Conservation (phyloP, 2,797 vertebrate genomes). For the Macroramphosus scolopax region DNA sequence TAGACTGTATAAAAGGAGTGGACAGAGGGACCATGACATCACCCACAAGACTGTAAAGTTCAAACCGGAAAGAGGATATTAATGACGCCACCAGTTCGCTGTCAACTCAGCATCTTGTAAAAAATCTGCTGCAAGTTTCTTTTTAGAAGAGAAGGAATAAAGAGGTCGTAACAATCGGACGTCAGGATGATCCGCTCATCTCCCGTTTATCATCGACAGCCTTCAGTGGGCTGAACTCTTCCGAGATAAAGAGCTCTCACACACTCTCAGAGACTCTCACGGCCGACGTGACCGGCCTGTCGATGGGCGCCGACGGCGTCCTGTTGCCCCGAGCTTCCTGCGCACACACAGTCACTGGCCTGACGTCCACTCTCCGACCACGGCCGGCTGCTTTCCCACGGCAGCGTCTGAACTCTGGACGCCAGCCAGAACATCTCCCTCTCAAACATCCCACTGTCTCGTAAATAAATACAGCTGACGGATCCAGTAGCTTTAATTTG, state of each 20-base stretch:
- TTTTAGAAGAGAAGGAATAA: too few species aligned
- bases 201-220: constrained; percentile 2
- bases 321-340: constrained; percentile 6
- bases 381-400: constrained; percentile 69
- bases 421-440: constrained; percentile 47
- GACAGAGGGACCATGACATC: too few species aligned
- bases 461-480: background rate
- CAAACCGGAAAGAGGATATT: too few species aligned
- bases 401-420: constrained; percentile 61
- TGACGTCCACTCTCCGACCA: background rate
- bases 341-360: constrained; percentile 9
- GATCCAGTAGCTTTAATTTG: background rate
- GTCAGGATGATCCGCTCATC: background rate
- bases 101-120: too few species aligned
- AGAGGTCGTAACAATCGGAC: too few species aligned
- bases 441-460: constrained; percentile 45
- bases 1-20: too few species aligned
- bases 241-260: constrained; percentile 48
- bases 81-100: too few species aligned
- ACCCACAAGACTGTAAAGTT: too few species aligned
- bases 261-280: constrained; percentile 24
- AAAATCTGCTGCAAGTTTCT: too few species aligned
- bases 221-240: constrained; percentile 10
- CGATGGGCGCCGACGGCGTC: constrained; percentile 43
- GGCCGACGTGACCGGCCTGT: constrained; percentile 62